These are phyloP conservation scores for Drosophila burlai DNA, from an alignment of 1,140 invertebrate genomes.

Conservation along the genomic window DNA sequence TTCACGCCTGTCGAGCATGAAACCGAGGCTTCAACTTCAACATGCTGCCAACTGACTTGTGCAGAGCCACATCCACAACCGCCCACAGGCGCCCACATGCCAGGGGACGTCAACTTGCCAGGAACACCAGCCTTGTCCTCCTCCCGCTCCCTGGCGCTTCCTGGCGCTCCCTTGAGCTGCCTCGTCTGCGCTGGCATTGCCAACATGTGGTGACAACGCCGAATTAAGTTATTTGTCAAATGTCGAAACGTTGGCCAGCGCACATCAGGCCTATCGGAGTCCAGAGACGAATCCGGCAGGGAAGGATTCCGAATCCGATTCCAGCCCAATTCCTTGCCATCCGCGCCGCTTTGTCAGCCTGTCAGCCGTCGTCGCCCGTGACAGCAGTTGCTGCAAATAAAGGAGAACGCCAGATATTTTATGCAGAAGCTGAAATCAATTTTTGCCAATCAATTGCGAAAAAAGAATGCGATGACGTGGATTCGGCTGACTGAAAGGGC, in stretches of 20 bases:
- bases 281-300: conserved; percentile 6
- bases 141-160: background rate
- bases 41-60: conserved; percentile 45
- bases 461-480: conserved; percentile 58
- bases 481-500: conserved; percentile 32
- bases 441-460: conserved; percentile 80
- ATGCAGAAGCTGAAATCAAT: conserved; percentile 80
- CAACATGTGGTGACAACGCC: conserved; percentile 75
- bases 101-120: conserved; percentile 36
- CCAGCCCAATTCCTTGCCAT: conserved; percentile 8
- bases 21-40: conserved; percentile 48
- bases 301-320: conserved; percentile 15
- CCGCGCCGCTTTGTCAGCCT: conserved; percentile 56
- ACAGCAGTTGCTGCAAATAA: conserved; percentile 74
- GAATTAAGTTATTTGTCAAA: conserved; percentile 83
- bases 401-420: conserved; percentile 72
- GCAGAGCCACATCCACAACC: conserved; percentile 24
- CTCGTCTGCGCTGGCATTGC: conserved; percentile 17
- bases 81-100: conserved; percentile 16
- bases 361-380: conserved; percentile 41
- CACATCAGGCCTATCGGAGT: conserved; percentile 37
- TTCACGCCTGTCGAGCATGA: conserved; percentile 43
- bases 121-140: background rate
- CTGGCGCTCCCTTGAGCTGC: conserved; percentile 6
- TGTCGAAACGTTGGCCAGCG: conserved; percentile 62